phyloP scores from a whole-genome alignment of 2,113 vertebrate genomes.

The Rhynchopsitta pachyrhyncha region DNA sequence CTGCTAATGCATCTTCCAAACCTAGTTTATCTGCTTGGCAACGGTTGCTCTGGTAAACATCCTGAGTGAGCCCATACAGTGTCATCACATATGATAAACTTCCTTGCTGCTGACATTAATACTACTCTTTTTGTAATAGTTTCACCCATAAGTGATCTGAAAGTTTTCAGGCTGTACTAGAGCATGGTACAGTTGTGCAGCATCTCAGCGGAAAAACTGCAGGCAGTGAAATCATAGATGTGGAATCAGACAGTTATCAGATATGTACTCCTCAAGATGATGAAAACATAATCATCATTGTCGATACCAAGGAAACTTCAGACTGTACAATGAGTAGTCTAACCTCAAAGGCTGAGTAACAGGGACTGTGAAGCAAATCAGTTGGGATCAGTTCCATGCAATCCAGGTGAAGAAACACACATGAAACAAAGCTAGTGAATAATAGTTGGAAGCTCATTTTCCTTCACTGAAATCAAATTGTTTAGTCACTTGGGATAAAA shows the following conservation, averaged over 20 bases:
- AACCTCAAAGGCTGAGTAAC: conserved; percentile 6
- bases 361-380: background rate
- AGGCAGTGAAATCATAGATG: conserved; percentile 49
- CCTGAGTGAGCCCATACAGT: conserved; percentile 8
- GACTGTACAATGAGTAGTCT: background rate
- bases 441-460: background rate
- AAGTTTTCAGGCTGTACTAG: background rate
- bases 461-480: background rate
- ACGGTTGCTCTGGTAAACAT: conserved; percentile 66
- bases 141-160: conserved; percentile 26
- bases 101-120: conserved; percentile 34
- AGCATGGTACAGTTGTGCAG: background rate
- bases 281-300: background rate
- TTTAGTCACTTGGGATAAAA: background rate
- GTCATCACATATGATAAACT: conserved; percentile 52
- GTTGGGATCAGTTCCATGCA: background rate
- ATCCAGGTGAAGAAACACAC: background rate
- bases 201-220: background rate
- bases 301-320: background rate
- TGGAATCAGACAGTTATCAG: conserved; percentile 54
- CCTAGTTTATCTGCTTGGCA: conserved; percentile 29
- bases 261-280: background rate
- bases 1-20: conserved; percentile 25
- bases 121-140: background rate
- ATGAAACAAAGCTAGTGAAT: background rate